A percentile compares a stretch with the other conserved stretches of the same genome.
These are phyloP conservation scores for Netelia melanura DNA, from an alignment of 2,888 invertebrate species.

Conservation along the genomic window DNA sequence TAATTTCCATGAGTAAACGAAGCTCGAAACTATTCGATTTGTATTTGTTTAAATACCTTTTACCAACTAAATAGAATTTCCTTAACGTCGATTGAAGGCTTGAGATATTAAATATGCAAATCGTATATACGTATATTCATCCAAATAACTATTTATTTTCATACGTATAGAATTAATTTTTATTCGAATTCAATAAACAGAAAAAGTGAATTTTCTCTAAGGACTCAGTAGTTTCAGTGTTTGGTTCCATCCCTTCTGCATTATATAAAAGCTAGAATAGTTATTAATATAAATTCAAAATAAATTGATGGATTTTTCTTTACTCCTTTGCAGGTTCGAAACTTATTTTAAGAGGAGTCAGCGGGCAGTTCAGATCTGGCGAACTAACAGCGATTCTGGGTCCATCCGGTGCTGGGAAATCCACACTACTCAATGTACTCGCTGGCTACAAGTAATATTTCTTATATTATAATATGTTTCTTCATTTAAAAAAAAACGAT, in stretches of 20 bases:
- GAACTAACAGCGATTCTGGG: constrained; percentile 96
- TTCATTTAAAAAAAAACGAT: neutral
- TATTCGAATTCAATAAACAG: too few relatives aligned
- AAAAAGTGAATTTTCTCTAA: too few relatives aligned
- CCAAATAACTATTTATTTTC: neutral
- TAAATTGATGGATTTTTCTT: constrained; percentile 7
- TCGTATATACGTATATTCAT: neutral
- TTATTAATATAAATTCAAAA: neutral
- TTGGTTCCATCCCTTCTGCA: neutral
- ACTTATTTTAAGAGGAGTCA: constrained; percentile 91
- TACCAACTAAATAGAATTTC: too few relatives aligned
- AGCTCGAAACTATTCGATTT: too few relatives aligned
- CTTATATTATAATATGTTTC: neutral
- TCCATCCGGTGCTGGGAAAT: constrained; percentile 97
- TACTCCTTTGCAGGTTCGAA: constrained; percentile 88
- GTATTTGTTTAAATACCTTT: too few relatives aligned
- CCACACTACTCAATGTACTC: constrained; percentile 94
- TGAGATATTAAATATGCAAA: too few relatives aligned
- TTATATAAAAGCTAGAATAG: too few relatives aligned
- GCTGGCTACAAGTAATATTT: constrained; percentile 94
- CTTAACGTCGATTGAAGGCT: too few relatives aligned
- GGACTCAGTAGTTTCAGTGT: too few relatives aligned
- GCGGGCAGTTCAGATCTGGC: constrained; percentile 94
- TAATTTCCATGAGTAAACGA: too few relatives aligned
- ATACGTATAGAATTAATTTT: too few relatives aligned